Conservation (phyloP, 2,113 vertebrate species). For the Emberiza fucata region DNA sequence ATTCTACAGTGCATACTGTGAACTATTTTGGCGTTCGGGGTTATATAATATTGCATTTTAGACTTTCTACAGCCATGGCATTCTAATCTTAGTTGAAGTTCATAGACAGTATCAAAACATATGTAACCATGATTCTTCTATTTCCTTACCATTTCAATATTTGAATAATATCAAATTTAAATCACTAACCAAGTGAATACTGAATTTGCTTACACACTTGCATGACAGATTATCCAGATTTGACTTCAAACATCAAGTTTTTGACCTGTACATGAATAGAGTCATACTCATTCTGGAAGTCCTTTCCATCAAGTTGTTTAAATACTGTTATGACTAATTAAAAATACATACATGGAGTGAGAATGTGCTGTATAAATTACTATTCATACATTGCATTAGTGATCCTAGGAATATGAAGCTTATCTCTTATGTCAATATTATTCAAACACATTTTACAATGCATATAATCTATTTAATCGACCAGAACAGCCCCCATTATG, state of each 20-base stretch:
- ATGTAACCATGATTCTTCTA: neutral
- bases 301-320: neutral
- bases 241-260: neutral
- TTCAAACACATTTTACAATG: slow-evolving; percentile 22
- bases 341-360: neutral
- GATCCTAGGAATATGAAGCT: neutral
- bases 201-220: neutral
- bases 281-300: neutral
- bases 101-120: neutral
- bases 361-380: neutral
- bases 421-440: slow-evolving; percentile 23
- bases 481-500: slow-evolving; percentile 12
- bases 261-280: neutral
- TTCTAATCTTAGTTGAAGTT: neutral
- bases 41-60: neutral
- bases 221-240: neutral
- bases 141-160: neutral
- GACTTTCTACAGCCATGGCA: neutral
- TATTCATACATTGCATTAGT: neutral
- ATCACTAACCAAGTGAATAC: neutral
- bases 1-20: neutral
- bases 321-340: neutral
- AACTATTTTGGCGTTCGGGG: neutral
- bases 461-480: slow-evolving; percentile 27
- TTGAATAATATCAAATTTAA: neutral